Conservation (phyloP, 2,113 vertebrate species). For the Numenius arquata region DNA sequence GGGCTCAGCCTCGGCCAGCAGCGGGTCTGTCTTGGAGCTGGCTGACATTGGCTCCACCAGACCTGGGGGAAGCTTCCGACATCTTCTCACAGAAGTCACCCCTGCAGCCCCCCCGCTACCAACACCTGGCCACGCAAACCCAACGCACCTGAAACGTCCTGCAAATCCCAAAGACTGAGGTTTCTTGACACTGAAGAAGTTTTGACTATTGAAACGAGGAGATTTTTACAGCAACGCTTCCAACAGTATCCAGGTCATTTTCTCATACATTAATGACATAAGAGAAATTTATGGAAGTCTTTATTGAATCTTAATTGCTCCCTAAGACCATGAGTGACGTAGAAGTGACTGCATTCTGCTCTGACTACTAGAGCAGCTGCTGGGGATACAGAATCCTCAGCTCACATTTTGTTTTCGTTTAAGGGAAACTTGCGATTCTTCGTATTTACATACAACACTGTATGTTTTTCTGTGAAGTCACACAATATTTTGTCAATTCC, state of each 20-base stretch:
- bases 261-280: slow-evolving; percentile 40
- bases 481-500: background rate
- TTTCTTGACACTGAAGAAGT: background rate
- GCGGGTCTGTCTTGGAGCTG: fast-evolving
- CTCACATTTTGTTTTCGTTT: background rate
- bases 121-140: no score
- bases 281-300: slow-evolving; percentile 28
- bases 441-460: background rate
- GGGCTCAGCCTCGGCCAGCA: background rate
- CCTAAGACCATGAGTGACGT: slow-evolving; percentile 4
- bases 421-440: background rate
- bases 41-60: fast-evolving
- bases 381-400: background rate
- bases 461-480: background rate
- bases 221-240: background rate
- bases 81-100: background rate
- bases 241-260: slow-evolving; percentile 6
- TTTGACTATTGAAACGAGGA: background rate
- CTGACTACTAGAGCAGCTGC: background rate
- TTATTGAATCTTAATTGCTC: slow-evolving; percentile 50
- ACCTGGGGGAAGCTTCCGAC: background rate
- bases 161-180: background rate
- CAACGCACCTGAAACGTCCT: fast-evolving
- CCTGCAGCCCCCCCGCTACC: fast-evolving
- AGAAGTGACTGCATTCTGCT: background rate